Conservation (phyloP, 1,140 invertebrate genomes). For the Drosophila persimilis region DNA sequence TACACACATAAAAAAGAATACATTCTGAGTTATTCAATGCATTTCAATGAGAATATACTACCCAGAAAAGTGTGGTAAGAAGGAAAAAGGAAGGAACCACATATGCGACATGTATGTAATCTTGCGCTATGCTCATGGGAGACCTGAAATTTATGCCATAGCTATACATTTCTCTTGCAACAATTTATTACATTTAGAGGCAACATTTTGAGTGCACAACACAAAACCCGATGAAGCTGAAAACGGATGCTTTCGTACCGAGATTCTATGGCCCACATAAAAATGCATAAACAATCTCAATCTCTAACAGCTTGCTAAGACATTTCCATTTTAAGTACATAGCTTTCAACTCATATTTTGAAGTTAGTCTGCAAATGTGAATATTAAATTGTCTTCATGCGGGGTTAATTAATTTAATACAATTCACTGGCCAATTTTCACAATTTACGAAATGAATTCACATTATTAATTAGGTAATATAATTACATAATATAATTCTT, state of each 20-base stretch:
- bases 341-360: neutral
- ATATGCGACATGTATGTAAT: too few relatives aligned
- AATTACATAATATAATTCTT: too few relatives aligned
- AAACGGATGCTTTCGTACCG: slow-evolving; percentile 1
- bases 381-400: neutral
- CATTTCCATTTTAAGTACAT: slow-evolving; percentile 15
- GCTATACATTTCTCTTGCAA: slow-evolving; percentile 31
- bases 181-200: slow-evolving; percentile 7
- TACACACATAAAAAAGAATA: too few relatives aligned
- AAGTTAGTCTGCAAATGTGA: too few relatives aligned
- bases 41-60: too few relatives aligned
- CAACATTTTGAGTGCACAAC: slow-evolving; percentile 17
- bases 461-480: too few relatives aligned
- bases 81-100: too few relatives aligned
- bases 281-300: neutral
- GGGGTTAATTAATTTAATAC: too few relatives aligned
- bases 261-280: slow-evolving; percentile 13
- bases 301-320: neutral
- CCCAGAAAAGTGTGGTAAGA: too few relatives aligned
- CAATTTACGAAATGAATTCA: slow-evolving; percentile 10
- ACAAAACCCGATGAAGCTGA: slow-evolving; percentile 10
- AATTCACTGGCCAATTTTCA: too few relatives aligned
- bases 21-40: too few relatives aligned
- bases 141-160: slow-evolving; percentile 30
- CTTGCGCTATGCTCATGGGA: neutral